Conservation (phyloP, 2,113 vertebrate genomes). For the Ranitomeya variabilis region DNA sequence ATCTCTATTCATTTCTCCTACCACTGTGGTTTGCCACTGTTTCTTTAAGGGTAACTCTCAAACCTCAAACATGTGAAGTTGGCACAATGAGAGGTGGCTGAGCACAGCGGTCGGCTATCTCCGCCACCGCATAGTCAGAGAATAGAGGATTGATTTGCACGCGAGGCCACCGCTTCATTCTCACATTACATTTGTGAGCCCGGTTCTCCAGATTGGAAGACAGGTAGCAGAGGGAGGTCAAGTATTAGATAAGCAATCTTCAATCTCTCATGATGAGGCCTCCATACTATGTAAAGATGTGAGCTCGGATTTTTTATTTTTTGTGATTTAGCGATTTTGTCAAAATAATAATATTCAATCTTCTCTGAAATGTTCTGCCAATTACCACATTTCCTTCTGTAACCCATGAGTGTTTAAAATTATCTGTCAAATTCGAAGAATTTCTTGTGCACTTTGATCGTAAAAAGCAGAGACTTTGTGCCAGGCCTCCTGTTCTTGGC, state of each 20-base stretch:
- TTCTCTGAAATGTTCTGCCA: conserved; percentile 13
- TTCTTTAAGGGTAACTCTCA: too few relatives aligned
- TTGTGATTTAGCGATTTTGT: conserved; percentile 43
- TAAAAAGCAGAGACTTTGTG: conserved; percentile 12
- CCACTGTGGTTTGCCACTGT: too few relatives aligned
- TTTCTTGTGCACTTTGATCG: conserved; percentile 36
- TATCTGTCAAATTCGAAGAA: neutral
- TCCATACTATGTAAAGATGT: neutral
- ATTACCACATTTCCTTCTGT: conserved; percentile 29
- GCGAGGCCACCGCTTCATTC: too few relatives aligned
- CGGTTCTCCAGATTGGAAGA: too few relatives aligned
- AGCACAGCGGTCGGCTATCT: too few relatives aligned
- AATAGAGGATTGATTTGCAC: too few relatives aligned
- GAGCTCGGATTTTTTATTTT: neutral
- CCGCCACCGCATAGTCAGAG: too few relatives aligned
- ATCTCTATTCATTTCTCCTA: too few relatives aligned
- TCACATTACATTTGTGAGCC: too few relatives aligned
- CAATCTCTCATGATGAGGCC: neutral
- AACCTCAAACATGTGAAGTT: too few relatives aligned
- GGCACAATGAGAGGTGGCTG: too few relatives aligned
- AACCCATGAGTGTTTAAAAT: neutral
- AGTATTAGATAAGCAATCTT: neutral
- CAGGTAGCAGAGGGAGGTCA: neutral
- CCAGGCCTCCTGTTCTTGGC: neutral
- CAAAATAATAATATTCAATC: conserved; percentile 37